Evolutionary conservation across 2,888 invertebrate species (phyloP).

Genomic region (Keiferia lycopersicella): DNA sequence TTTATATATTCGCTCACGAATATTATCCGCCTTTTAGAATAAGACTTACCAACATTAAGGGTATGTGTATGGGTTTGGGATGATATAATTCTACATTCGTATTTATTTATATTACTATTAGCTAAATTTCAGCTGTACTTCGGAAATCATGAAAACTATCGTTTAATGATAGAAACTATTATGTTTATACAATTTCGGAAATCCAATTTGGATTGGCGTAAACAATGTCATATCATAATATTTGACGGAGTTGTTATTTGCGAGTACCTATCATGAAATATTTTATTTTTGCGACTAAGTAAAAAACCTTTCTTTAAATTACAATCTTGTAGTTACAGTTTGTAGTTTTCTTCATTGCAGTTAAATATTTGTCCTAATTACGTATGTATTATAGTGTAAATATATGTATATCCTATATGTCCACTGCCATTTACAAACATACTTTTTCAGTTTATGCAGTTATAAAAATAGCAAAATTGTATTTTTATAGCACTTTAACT

Average conservation of each 20-base stretch:
- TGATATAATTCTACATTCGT: conserved; percentile 10
- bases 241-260: neutral
- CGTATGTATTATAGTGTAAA: conserved; percentile 12
- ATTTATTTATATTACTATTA: conserved; percentile 14
- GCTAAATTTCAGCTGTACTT: neutral
- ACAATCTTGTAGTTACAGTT: neutral
- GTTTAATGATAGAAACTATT: neutral
- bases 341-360: conserved; percentile 1
- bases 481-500: conserved; percentile 1
- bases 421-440: neutral
- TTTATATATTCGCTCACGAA: conserved; percentile 60
- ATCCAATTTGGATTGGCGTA: neutral
- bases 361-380: neutral
- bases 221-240: neutral
- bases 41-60: conserved; percentile 59
- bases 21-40: conserved; percentile 72
- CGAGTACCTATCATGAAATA: neutral
- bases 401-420: conserved; percentile 13
- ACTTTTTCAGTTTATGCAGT: conserved; percentile 5
- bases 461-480: conserved; percentile 4
- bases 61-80: conserved; percentile 36
- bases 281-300: neutral
- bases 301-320: neutral
- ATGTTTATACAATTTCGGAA: neutral
- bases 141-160: neutral